These are phyloP conservation scores for Cairina moschata DNA, from an alignment of 2,113 vertebrate species.

Conservation along the genomic window DNA sequence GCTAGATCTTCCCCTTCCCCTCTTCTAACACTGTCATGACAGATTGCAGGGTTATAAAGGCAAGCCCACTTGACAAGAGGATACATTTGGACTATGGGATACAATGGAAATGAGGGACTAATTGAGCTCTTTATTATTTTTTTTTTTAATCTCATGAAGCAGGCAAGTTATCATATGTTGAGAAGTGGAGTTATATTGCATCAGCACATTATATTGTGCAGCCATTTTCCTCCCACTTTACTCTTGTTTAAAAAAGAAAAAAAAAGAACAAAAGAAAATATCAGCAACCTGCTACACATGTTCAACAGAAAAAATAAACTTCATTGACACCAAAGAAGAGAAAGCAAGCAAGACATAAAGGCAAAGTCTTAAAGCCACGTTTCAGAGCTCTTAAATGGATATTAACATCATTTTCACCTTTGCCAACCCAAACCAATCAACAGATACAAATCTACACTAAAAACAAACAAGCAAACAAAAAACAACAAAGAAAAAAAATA, in stretches of 20 bases:
- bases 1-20: neutral
- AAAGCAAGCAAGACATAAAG: neutral
- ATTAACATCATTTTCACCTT: neutral
- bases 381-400: neutral
- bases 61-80: neutral
- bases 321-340: neutral
- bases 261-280: neutral
- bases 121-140: neutral
- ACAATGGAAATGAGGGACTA: neutral
- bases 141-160: neutral
- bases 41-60: neutral
- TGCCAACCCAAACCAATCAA: neutral
- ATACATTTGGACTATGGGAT: neutral
- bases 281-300: fast-evolving
- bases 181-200: neutral
- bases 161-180: neutral
- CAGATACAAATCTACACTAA: neutral
- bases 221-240: neutral
- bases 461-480: neutral
- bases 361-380: neutral
- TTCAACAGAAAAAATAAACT: neutral
- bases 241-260: too few species aligned
- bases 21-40: neutral
- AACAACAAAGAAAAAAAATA: neutral
- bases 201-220: neutral